Conservation (phyloP, 2,113 vertebrate genomes). For the Ovibos moschatus region DNA sequence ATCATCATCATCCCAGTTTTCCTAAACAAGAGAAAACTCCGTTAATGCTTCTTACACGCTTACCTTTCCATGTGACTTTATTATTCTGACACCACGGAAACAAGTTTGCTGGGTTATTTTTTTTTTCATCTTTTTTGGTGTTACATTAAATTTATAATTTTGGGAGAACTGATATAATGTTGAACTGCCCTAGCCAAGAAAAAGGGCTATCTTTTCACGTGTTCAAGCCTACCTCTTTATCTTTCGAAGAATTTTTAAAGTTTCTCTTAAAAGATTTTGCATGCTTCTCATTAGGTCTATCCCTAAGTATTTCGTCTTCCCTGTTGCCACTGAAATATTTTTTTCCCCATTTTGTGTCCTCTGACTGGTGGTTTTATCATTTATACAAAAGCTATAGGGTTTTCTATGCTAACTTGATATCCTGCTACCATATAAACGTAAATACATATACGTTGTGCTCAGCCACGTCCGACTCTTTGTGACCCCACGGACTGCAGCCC, state of each 20-base stretch:
- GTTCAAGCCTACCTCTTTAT: background rate
- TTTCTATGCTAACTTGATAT: background rate
- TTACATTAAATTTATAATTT: background rate
- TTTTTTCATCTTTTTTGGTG: background rate
- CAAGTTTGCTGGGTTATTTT: background rate
- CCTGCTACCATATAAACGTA: background rate
- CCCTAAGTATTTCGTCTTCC: background rate
- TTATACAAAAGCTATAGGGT: background rate
- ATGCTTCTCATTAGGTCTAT: background rate
- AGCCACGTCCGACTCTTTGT: background rate
- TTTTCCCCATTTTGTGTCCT: background rate
- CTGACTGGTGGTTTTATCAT: background rate
- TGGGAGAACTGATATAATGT: background rate
- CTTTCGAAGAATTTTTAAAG: background rate
- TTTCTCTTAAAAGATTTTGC: background rate
- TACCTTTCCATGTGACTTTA: background rate
- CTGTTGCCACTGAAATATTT: background rate
- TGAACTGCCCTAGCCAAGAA: background rate
- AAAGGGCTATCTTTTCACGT: background rate
- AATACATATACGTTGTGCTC: background rate
- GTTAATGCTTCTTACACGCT: slow-evolving; percentile 22
- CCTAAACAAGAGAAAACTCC: slow-evolving; percentile 79
- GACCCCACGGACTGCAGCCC: background rate
- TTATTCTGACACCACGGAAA: background rate
- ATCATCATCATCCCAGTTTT: slow-evolving; percentile 96